Evolutionary conservation across 2,888 invertebrate species (phyloP).

Genomic region (Lordiphosa fenestrarum): DNA sequence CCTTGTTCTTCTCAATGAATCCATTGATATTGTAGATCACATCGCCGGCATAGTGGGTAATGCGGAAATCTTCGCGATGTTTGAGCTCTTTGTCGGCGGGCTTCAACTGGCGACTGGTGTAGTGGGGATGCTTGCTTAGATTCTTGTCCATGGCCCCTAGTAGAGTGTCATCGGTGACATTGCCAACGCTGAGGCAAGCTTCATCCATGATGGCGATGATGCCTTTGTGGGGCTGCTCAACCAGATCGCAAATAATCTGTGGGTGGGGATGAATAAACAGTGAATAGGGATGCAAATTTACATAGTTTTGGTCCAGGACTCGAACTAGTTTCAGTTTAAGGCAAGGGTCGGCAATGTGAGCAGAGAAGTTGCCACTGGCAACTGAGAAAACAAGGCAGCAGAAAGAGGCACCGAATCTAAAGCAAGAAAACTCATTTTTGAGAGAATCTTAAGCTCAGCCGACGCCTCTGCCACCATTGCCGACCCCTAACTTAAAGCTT

Average conservation of each 20-base stretch:
- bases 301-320: no score
- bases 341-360: no score
- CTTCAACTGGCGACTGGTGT: constrained; percentile 91
- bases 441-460: no score
- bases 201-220: constrained; percentile 97
- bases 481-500: no score
- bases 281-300: no score
- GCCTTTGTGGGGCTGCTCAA: constrained; percentile 96
- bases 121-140: constrained; percentile 92
- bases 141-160: constrained; percentile 96
- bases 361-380: no score
- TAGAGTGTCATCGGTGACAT: constrained; percentile 91
- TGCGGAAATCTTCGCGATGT: constrained; percentile 89
- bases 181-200: constrained; percentile 97
- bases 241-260: constrained; percentile 93
- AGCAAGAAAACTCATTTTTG: no score
- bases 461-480: no score
- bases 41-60: constrained; percentile 97
- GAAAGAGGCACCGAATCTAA: no score
- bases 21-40: constrained; percentile 94
- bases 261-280: not conserved
- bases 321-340: no score
- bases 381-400: no score
- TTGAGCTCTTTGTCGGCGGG: constrained; percentile 90
- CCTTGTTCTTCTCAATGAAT: constrained; percentile 98